Evolutionary conservation across 2,888 invertebrate genomes (phyloP), one percentile per base, ranked within the genome.

Genomic region (Itoplectis maculator): DNA sequence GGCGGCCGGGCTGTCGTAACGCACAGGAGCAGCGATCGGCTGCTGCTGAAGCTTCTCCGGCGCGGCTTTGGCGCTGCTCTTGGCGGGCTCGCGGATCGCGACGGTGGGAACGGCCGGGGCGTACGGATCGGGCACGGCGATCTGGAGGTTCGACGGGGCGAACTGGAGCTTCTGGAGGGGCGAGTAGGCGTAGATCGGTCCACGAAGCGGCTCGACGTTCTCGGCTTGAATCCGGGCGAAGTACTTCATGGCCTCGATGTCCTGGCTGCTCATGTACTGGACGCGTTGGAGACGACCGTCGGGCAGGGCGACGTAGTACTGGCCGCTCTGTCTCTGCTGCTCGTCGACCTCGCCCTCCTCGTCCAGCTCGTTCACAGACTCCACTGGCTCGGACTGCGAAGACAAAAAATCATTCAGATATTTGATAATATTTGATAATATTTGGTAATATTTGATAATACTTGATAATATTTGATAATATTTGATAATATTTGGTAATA

Each of bases 251-350:
- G 95, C 95, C 45, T 91, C 91, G 54, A 91, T 83, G 87, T 94
- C 93, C 84, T 94, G 93, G n/a, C 91, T 90, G 88, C 95, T 95
- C 80, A 94, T 93, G 92, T 95, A 96, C 86, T 94, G 94, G 13
- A 96, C 95, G 78, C 94, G 94, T 87, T 96, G 96, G 1, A 96
- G 93, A 84, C 95, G 94, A 2, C 95, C 94, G 81, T 93, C 94
- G 1, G 95, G 95, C 82, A 96, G 93, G 49, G 95, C 94, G 7
- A 96, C 94, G 90, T 95, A 96, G 90, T 96, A 96, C 37, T 95
- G 94, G 6, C 95, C 95, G 20, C 88, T 81, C 65, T 92, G 90
- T 66, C 89, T 90, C 0, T 88, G 90, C 70, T 88, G 88, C 74
- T 86, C 85, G 40, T 90, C 90, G 72, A 91, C 88, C 29, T 93